Evolutionary conservation across 2,888 invertebrate species (phyloP).

Genomic region (Palloptera scutellata): DNA sequence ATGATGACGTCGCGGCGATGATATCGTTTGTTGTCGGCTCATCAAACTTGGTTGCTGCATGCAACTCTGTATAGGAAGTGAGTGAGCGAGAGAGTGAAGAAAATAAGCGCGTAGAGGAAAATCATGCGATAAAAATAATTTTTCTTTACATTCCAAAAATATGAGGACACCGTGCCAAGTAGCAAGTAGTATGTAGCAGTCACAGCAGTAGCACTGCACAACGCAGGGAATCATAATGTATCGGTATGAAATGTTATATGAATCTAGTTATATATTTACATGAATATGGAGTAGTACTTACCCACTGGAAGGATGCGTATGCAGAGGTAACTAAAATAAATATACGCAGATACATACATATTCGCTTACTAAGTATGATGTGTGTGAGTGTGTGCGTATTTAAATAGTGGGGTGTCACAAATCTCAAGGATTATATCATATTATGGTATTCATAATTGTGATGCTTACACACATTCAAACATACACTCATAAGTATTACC

Average conservation of each 20-base stretch:
- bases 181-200: too few species aligned
- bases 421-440: constrained; percentile 34
- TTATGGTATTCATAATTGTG: constrained; percentile 34
- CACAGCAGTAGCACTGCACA: too few species aligned
- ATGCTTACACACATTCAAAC: constrained; percentile 10
- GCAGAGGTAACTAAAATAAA: neutral
- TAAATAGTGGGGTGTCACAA: constrained; percentile 28
- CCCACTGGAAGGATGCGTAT: neutral
- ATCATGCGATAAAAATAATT: constrained; percentile 27
- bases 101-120: neutral
- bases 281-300: neutral
- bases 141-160: constrained; percentile 29
- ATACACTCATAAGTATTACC: neutral
- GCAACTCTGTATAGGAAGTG: neutral
- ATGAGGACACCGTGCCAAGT: neutral
- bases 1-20: neutral
- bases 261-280: neutral
- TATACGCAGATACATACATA: neutral
- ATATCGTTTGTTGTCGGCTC: too few species aligned
- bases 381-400: too few species aligned
- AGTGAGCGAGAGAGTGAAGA: neutral
- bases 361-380: neutral
- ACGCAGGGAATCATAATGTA: too few species aligned
- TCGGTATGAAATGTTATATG: neutral
- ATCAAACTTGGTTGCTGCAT: neutral